These are phyloP conservation scores for Aegotheles bennettii DNA, from an alignment of 2,113 vertebrate genomes.

Conservation along the genomic window DNA sequence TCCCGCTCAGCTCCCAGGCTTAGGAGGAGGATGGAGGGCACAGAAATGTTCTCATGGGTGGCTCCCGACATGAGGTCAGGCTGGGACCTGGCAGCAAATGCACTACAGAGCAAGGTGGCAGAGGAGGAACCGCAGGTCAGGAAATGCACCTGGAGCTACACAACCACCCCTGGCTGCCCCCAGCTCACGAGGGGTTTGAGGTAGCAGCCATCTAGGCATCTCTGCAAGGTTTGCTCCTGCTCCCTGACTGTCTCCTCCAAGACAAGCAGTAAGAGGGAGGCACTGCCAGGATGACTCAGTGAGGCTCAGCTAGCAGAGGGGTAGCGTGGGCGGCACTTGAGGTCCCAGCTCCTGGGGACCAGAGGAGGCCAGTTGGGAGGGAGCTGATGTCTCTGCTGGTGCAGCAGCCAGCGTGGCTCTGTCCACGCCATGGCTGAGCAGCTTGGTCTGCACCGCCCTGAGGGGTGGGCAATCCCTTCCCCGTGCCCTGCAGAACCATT, in stretches of 20 bases:
- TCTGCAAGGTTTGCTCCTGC: neutral
- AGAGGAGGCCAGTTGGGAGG: neutral
- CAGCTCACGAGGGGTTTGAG: rapidly evolving
- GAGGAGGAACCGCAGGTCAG: neutral
- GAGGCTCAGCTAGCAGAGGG: neutral
- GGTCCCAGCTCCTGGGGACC: neutral
- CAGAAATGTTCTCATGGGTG: neutral
- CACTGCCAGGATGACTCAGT: constrained; percentile 39
- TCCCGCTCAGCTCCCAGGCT: neutral
- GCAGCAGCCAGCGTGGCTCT: neutral
- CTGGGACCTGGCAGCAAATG: neutral
- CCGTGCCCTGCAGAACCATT: neutral
- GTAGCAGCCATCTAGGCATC: neutral
- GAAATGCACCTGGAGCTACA: neutral
- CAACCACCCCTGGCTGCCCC: neutral
- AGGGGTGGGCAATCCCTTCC: neutral
- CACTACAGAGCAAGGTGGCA: rapidly evolving
- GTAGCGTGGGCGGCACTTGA: neutral
- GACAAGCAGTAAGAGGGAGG: neutral
- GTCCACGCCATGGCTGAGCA: neutral
- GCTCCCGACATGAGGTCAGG: rapidly evolving
- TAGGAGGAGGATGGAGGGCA: neutral
- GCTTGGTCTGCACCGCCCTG: neutral
- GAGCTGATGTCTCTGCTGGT: neutral
- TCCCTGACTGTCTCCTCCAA: neutral